A percentile compares a stretch with the other conserved stretches of the same genome.
Conservation (phyloP, 2,113 vertebrate genomes). For the Nothobranchius furzeri region DNA sequence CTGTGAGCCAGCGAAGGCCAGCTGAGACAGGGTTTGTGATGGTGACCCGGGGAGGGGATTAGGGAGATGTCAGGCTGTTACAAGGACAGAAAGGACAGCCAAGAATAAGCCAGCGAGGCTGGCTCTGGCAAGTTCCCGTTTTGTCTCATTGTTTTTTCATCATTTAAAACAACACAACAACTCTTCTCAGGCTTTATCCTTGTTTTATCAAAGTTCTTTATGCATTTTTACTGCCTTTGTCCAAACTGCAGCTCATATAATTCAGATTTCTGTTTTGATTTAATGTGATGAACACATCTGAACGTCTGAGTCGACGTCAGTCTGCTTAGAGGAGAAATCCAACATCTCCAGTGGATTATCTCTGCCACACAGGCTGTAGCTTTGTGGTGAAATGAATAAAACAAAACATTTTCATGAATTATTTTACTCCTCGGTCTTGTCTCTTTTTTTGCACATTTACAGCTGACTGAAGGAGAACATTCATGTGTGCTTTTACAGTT, state of each 20-base stretch:
- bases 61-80: slow-evolving; percentile 53
- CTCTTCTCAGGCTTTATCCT: too few species aligned
- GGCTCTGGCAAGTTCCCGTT: slow-evolving; percentile 11
- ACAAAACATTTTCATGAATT: slow-evolving; percentile 44
- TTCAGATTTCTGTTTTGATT: slow-evolving; percentile 10
- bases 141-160: slow-evolving; percentile 11
- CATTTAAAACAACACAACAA: too few species aligned
- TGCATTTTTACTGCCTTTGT: neutral
- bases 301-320: slow-evolving; percentile 16
- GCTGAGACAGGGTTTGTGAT: slow-evolving; percentile 44
- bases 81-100: slow-evolving; percentile 72
- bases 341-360: slow-evolving; percentile 11
- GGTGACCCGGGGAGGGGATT: slow-evolving; percentile 37
- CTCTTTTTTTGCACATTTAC: neutral
- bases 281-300: slow-evolving; percentile 15
- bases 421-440: slow-evolving; percentile 7
- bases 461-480: slow-evolving; percentile 11
- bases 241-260: slow-evolving; percentile 3
- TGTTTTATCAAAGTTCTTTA: too few species aligned
- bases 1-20: slow-evolving; percentile 58
- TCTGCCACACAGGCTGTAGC: slow-evolving; percentile 3
- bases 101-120: slow-evolving; percentile 53
- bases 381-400: slow-evolving; percentile 20
- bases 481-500: neutral
- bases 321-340: slow-evolving; percentile 7